Conservation (phyloP, 2,888 invertebrate genomes). For the Danaus chrysippus region DNA sequence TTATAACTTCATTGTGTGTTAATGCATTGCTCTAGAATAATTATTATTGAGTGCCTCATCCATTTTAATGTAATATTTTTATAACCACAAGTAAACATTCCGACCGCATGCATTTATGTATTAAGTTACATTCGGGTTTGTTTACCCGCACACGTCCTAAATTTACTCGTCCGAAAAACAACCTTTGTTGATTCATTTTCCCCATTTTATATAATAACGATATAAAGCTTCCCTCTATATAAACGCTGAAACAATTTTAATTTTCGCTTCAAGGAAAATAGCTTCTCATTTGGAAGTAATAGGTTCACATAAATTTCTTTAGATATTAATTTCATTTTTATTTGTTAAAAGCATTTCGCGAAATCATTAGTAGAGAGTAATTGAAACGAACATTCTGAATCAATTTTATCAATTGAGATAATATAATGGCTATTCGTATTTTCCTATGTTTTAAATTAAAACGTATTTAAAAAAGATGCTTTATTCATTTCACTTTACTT, state of each 20-base stretch:
- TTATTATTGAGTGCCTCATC: too few relatives aligned
- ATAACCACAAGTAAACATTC: neutral
- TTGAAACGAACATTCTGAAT: neutral
- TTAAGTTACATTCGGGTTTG: slow-evolving; percentile 45
- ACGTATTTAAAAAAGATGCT: too few relatives aligned
- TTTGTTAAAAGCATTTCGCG: neutral
- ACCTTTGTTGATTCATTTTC: slow-evolving; percentile 58
- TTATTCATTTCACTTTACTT: too few relatives aligned
- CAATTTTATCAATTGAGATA: too few relatives aligned
- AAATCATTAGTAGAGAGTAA: neutral
- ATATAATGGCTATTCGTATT: too few relatives aligned
- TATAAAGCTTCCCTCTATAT: slow-evolving; percentile 17
- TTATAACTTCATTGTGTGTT: too few relatives aligned
- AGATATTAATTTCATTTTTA: neutral
- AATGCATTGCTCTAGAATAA: too few relatives aligned
- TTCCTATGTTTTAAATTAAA: too few relatives aligned
- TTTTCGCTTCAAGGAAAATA: neutral
- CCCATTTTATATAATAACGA: slow-evolving; percentile 45
- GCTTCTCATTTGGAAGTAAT: neutral
- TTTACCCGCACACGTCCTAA: slow-evolving; percentile 50
- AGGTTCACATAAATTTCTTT: slow-evolving; percentile 3
- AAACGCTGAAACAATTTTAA: neutral
- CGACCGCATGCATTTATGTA: slow-evolving; percentile 12
- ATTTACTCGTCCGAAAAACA: slow-evolving; percentile 50
- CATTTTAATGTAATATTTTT: too few relatives aligned